phyloP scores from a whole-genome alignment of 37 sponge, comb jelly and placozoan species.

The Chondrilla cf. caribensis region DNA sequence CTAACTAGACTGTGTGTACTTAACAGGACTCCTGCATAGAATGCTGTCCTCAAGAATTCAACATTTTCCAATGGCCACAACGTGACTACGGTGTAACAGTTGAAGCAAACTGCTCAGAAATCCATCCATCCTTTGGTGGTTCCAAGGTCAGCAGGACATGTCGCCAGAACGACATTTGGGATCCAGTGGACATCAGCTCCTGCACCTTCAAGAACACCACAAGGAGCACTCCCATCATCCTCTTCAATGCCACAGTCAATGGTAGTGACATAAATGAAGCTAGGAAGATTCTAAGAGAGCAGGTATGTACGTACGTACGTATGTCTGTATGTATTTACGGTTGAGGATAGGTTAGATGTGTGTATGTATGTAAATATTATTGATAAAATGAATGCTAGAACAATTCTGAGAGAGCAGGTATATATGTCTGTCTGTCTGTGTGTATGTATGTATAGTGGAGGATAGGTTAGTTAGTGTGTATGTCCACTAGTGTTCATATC shows the following conservation, averaged over 20 bases:
- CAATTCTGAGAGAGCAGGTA: not conserved
- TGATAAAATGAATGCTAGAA: not conserved
- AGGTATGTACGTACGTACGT: not conserved
- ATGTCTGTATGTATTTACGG: no score
- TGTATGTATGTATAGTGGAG: no score
- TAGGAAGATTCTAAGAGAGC: not conserved
- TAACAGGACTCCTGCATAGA: not conserved
- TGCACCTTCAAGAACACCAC: constrained; percentile 17
- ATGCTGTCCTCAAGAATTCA: not conserved
- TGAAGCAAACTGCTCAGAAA: not conserved
- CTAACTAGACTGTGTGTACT: no score
- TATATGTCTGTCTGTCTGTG: not conserved
- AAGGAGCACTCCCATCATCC: not conserved
- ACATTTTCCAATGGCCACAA: not conserved
- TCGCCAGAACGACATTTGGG: not conserved
- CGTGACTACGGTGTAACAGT: not conserved
- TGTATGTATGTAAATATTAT: no score
- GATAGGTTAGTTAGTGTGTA: no score
- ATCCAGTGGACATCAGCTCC: constrained; percentile 6
- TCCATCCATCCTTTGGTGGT: not conserved
- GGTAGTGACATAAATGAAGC: not conserved
- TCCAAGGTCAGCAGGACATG: not conserved
- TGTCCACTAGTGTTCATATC: no score
- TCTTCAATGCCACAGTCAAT: not conserved
- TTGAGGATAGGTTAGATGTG: no score